A percentile compares a stretch with the other conserved stretches of the same genome.
Conservation (phyloP, 2,888 invertebrate species). For the Tachina lurida region DNA sequence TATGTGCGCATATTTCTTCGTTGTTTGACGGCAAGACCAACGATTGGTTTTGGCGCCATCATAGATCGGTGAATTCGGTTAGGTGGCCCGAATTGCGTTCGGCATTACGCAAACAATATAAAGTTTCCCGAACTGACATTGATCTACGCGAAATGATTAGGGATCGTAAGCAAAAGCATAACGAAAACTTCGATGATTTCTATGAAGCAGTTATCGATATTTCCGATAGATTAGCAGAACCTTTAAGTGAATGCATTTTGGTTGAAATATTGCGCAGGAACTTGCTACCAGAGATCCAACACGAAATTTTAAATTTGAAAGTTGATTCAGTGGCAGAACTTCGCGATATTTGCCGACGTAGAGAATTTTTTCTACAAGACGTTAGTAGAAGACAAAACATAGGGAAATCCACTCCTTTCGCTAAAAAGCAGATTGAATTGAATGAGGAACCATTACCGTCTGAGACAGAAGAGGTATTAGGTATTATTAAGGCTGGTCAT, state of each 20-base stretch:
- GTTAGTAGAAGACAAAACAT: neutral
- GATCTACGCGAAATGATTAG: neutral
- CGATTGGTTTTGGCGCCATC: too few species aligned
- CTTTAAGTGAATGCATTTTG: neutral
- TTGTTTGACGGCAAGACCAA: too few species aligned
- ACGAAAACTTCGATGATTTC: constrained; percentile 2
- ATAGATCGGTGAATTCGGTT: too few species aligned
- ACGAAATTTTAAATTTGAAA: neutral
- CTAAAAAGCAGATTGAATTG: too few species aligned
- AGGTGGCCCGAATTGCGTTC: too few species aligned
- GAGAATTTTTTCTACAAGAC: neutral
- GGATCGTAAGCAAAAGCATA: neutral
- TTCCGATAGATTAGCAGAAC: constrained; percentile 1
- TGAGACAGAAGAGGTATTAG: neutral
- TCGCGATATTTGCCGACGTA: neutral
- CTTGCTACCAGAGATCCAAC: neutral
- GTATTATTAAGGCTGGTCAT: too few species aligned
- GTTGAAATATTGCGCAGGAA: too few species aligned
- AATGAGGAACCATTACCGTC: too few species aligned
- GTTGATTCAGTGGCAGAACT: neutral
- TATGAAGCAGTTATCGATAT: neutral
- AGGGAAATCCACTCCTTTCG: too few species aligned
- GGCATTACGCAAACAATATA: too few species aligned
- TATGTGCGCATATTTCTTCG: too few species aligned
- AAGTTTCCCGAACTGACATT: too few species aligned